Evolutionary conservation across 30 jellyfish, hydroid and myxozoan genomes (phyloP), one percentile per base, ranked within the genome.

Genomic region (Turritopsis dohrnii): DNA sequence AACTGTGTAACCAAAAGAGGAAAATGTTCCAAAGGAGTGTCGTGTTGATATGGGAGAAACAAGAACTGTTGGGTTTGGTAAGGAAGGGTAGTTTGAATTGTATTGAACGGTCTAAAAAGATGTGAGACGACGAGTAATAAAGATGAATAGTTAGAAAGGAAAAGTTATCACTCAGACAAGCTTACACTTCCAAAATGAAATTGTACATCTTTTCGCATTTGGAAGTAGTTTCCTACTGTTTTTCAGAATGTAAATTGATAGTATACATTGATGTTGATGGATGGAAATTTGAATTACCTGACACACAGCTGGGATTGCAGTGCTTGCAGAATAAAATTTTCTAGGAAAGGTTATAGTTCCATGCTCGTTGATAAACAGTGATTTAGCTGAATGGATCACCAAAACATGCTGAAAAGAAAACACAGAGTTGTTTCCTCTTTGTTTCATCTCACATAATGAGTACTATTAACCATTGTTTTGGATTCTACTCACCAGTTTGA

Each of bases 401-500:
- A 27, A n/a, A 16, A 23, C 28, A 69, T 69, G 77, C 77, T 69
- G 30, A 69, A 69, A 69, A 69, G 5, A 21, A 66, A 66, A 66
- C 17, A 66, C 5, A 66, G 17, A 66, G 17, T 66, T 7, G 8
- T 9, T 21, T 66, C 27, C 9, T 21, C 17, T 7, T 26, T 18
- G 21, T 60, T 60, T 60, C n/a, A n/a, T n/a, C n/a, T n/a, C n/a
- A n/a, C n/a, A n/a, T n/a, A n/a, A n/a, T n/a, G n/a, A n/a, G n/a
- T n/a, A n/a, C n/a, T n/a, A n/a, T n/a, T n/a, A n/a, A n/a, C n/a
- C n/a, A n/a, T n/a, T n/a, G n/a, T 41, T 41, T 13, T 41, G 28
- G 4, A 76, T 17, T 28, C 28, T 54, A 66, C 76, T 76, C 53
- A 80, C 87, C 21, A 80, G 52, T 21, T 25, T 30, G 13, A 80